A percentile compares a stretch with the other conserved stretches of the same genome.
Evolutionary conservation across 2,888 invertebrate species (phyloP).

Genomic region (Melanostoma mellinum): DNA sequence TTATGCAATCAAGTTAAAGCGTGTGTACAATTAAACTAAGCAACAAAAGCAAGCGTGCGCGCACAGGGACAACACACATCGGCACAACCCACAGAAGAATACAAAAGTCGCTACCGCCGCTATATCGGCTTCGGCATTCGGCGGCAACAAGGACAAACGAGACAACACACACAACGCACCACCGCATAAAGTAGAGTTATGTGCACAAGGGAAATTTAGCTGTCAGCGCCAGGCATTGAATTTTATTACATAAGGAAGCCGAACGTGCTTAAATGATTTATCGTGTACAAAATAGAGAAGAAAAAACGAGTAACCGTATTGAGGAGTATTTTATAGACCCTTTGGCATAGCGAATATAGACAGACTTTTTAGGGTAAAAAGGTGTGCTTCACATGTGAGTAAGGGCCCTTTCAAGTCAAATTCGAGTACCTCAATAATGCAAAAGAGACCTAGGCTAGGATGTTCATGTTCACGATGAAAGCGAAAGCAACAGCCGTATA

Average conservation of each 20-base stretch:
- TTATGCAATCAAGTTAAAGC: conserved; percentile 65
- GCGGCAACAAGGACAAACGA: conserved; percentile 7
- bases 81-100: background rate
- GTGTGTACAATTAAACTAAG: conserved; percentile 54
- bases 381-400: background rate
- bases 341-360: background rate
- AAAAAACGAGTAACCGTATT: conserved; percentile 26
- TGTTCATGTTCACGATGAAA: background rate
- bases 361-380: background rate
- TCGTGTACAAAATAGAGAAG: conserved; percentile 8
- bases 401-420: background rate
- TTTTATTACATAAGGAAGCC: conserved; percentile 40
- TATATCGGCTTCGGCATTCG: no score
- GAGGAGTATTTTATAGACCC: conserved; percentile 22
- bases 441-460: background rate
- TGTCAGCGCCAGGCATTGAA: conserved; percentile 22
- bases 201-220: conserved; percentile 28
- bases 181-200: conserved; percentile 26
- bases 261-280: conserved; percentile 40
- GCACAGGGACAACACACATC: background rate
- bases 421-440: background rate
- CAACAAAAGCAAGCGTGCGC: background rate
- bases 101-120: background rate
- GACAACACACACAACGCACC: background rate
- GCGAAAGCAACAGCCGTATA: conserved; percentile 30